Evolutionary conservation across 1,140 invertebrate genomes (phyloP).

Genomic region (Campodea augens): DNA sequence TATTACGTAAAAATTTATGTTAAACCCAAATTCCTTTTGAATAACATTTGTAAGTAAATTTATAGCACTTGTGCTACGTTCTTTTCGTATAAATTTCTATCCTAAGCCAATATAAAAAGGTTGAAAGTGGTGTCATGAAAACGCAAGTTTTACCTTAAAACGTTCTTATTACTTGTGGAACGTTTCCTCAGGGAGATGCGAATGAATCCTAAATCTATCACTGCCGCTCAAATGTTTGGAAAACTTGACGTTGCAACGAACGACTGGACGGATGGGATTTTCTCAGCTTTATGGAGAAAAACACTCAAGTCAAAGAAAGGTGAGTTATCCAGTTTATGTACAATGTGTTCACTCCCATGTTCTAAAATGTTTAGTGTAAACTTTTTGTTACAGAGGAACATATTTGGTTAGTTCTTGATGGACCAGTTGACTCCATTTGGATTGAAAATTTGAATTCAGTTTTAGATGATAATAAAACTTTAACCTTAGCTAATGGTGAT

Average conservation of each 20-base stretch:
- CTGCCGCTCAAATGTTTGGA: slow-evolving; percentile 93
- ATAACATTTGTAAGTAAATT: too few species aligned
- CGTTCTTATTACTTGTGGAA: slow-evolving; percentile 5
- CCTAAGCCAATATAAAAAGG: too few species aligned
- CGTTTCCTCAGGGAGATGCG: slow-evolving; percentile 60
- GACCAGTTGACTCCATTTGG: slow-evolving; percentile 91
- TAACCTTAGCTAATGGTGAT: slow-evolving; percentile 86
- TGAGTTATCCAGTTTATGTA: slow-evolving; percentile 10
- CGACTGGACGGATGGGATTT: slow-evolving; percentile 96
- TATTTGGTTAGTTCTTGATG: slow-evolving; percentile 84
- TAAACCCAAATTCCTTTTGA: too few species aligned
- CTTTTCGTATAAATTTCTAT: too few species aligned
- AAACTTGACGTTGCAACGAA: slow-evolving; percentile 88
- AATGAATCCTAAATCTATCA: slow-evolving; percentile 97
- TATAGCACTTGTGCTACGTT: too few species aligned
- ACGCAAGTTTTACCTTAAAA: not conserved
- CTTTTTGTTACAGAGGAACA: slow-evolving; percentile 35
- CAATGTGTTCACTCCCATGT: not conserved
- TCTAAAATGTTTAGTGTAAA: not conserved
- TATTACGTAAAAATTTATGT: too few species aligned
- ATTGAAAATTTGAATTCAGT: slow-evolving; percentile 95
- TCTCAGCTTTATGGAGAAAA: slow-evolving; percentile 87
- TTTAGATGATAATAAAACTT: slow-evolving; percentile 82
- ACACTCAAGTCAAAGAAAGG: slow-evolving; percentile 73
- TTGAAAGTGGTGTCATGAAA: too few species aligned